A percentile compares a stretch with the other conserved stretches of the same genome.
phyloP scores from a whole-genome alignment of 2,113 vertebrate genomes.

The Mesitornis unicolor region DNA sequence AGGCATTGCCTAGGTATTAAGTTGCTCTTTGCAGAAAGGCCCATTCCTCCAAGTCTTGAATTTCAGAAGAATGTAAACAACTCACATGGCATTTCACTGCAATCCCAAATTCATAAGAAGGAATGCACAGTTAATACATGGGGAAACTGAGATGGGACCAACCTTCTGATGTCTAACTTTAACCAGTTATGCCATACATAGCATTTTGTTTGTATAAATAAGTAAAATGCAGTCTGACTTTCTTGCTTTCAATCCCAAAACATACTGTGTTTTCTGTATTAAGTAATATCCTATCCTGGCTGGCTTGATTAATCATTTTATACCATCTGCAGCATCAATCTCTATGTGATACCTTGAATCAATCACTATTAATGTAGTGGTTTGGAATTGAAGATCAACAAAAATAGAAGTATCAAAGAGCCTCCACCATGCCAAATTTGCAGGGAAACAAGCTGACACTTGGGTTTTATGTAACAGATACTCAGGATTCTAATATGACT shows the following conservation, averaged over 20 bases:
- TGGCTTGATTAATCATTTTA: slow-evolving; percentile 34
- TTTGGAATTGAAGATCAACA: neutral
- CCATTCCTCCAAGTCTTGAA: neutral
- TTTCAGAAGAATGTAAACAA: neutral
- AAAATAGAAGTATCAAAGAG: slow-evolving; percentile 43
- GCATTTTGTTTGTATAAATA: slow-evolving; percentile 8
- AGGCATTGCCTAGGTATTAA: neutral
- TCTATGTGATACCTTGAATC: neutral
- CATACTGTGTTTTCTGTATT: neutral
- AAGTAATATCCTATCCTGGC: neutral
- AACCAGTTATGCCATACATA: neutral
- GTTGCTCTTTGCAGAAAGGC: neutral
- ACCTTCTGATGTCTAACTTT: neutral
- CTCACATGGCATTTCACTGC: neutral
- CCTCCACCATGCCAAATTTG: neutral
- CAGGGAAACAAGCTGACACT: neutral
- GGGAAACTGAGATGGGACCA: neutral
- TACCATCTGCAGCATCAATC: slow-evolving; percentile 10
- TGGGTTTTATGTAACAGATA: slow-evolving; percentile 27
- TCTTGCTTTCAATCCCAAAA: neutral
- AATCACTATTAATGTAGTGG: slow-evolving; percentile 3
- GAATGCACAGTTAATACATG: neutral
- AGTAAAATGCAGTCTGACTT: neutral
- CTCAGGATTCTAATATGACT: neutral
- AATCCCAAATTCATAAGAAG: neutral